Evolutionary conservation across 2,888 invertebrate genomes (phyloP).

Genomic region (Cantharis flavilabris): DNA sequence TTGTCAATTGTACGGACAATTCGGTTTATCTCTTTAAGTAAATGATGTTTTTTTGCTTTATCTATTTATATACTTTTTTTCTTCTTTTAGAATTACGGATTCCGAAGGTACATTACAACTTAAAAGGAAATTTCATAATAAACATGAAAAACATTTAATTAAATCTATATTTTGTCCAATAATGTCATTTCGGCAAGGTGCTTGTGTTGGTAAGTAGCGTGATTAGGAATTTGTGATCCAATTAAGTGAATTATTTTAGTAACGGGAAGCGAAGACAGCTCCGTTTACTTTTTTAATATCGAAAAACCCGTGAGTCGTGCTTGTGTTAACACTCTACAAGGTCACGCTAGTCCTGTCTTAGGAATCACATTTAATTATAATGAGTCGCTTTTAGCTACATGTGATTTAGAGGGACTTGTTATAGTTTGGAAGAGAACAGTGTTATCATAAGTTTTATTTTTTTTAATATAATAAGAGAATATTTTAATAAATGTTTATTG

Average conservation of each 20-base stretch:
- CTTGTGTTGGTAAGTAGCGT: conserved; percentile 67
- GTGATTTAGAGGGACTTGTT: conserved; percentile 79
- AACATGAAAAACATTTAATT: conserved; percentile 64
- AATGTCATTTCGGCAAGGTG: conserved; percentile 81
- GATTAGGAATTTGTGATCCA: neutral
- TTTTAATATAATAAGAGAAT: neutral
- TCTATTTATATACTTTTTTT: neutral
- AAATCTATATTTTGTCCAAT: conserved; percentile 83
- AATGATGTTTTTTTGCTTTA: neutral
- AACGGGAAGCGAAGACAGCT: conserved; percentile 78
- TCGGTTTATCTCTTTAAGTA: conserved; percentile 67
- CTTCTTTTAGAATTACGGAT: conserved; percentile 63
- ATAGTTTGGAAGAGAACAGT: conserved; percentile 70
- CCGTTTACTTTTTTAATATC: conserved; percentile 78
- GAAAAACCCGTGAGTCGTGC: conserved; percentile 63
- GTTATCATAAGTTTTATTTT: conserved; percentile 1
- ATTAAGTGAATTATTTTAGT: conserved; percentile 54
- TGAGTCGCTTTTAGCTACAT: conserved; percentile 82
- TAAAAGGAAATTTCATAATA: conserved; percentile 68
- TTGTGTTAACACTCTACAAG: conserved; percentile 65
- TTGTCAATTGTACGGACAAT: conserved; percentile 79
- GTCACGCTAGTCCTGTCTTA: conserved; percentile 82
- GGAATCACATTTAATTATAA: conserved; percentile 88
- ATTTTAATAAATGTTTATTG: neutral
- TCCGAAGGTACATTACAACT: conserved; percentile 69